Evolutionary conservation across 2,797 vertebrate species (phyloP).

Genomic region (Aphelocoma californica): DNA sequence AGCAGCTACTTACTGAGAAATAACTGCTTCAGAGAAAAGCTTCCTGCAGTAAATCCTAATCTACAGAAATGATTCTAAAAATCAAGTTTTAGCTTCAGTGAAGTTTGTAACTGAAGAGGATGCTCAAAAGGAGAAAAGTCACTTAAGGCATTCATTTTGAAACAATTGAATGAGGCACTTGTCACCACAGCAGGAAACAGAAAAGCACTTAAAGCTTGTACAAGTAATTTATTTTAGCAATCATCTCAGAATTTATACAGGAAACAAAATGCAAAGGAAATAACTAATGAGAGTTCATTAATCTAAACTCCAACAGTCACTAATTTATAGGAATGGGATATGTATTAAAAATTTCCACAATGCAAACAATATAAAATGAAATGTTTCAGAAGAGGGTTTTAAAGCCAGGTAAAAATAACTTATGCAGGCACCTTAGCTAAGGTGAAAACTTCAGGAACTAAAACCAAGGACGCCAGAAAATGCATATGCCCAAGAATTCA

Average conservation of each 20-base stretch:
- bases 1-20: background rate
- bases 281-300: conserved; percentile 67
- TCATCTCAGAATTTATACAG: conserved; percentile 64
- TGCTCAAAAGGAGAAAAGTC: conserved; percentile 44
- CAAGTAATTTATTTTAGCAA: conserved; percentile 68
- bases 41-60: background rate
- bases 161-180: conserved; percentile 69
- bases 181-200: conserved; percentile 62
- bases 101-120: conserved; percentile 33
- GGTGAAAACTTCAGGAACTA: background rate
- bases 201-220: conserved; percentile 65
- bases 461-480: background rate
- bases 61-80: conserved; percentile 9
- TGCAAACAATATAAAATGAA: background rate
- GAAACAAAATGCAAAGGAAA: conserved; percentile 71
- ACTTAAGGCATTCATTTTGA: conserved; percentile 52
- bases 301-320: conserved; percentile 45
- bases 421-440: background rate
- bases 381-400: background rate
- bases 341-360: background rate
- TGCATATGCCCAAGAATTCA: background rate
- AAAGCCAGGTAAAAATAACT: background rate
- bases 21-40: background rate
- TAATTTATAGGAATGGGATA: conserved; percentile 17
- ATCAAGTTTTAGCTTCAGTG: conserved; percentile 11